A percentile compares a stretch with the other conserved stretches of the same genome.
Evolutionary conservation across 2,797 vertebrate genomes (phyloP).

Genomic region (Onychomys torridus): DNA sequence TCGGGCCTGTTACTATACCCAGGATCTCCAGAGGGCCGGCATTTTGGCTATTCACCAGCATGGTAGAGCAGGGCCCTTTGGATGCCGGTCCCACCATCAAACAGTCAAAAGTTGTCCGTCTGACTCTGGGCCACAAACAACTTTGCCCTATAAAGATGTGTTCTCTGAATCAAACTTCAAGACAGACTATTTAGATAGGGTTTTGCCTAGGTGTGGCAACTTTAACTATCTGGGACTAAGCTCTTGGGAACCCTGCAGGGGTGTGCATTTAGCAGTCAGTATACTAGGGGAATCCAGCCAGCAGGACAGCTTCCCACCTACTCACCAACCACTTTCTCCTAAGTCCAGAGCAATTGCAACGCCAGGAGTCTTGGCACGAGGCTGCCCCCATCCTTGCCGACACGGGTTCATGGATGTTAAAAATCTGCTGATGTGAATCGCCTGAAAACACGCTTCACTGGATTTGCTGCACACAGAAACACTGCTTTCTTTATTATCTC

Average conservation of each 20-base stretch:
- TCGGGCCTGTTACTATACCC: background rate
- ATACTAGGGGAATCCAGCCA: conserved; percentile 28
- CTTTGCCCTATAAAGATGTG: background rate
- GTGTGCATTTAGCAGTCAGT: conserved; percentile 24
- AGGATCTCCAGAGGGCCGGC: background rate
- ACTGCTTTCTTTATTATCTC: conserved; percentile 79
- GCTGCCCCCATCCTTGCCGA: conserved; percentile 41
- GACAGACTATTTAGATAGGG: background rate
- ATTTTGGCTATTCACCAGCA: background rate
- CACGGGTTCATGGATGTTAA: conserved; percentile 80
- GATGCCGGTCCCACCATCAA: background rate
- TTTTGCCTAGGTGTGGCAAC: conserved; percentile 15
- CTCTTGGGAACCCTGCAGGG: background rate
- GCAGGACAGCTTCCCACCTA: conserved; percentile 45
- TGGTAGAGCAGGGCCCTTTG: background rate
- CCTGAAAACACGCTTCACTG: conserved; percentile 75
- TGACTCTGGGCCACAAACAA: conserved; percentile 5
- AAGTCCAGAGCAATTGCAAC: conserved; percentile 47
- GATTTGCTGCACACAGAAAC: conserved; percentile 35
- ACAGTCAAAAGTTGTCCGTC: background rate
- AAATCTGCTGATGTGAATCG: conserved; percentile 70
- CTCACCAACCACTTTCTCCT: background rate
- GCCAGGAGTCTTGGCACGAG: conserved; percentile 69
- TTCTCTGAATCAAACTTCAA: background rate
- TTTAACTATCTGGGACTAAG: background rate